These are phyloP conservation scores for Phocoena sinus DNA, from an alignment of 2,113 vertebrate species.

Conservation along the genomic window DNA sequence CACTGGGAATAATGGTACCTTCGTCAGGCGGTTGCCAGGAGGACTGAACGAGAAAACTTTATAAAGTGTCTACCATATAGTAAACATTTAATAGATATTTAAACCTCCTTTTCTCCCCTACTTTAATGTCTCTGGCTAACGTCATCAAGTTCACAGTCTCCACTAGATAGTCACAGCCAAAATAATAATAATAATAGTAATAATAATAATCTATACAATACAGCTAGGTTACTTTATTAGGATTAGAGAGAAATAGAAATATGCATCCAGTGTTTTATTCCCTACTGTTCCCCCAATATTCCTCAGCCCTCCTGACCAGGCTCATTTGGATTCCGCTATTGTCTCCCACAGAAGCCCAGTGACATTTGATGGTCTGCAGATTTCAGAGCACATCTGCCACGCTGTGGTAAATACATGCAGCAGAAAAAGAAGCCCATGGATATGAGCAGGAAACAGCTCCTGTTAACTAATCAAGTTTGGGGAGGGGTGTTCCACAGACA, in stretches of 20 bases:
- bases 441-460: constrained; percentile 62
- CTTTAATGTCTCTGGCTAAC: constrained; percentile 1
- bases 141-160: not conserved
- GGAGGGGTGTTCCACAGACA: not conserved
- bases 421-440: constrained; percentile 47
- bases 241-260: not conserved
- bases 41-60: not conserved
- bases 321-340: constrained; percentile 73
- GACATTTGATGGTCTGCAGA: constrained; percentile 76
- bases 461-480: constrained; percentile 66
- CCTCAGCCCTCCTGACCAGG: constrained; percentile 51
- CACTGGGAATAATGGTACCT: not conserved
- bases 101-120: not conserved
- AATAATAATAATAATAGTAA: not conserved
- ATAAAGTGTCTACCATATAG: not conserved
- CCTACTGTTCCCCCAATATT: constrained; percentile 7
- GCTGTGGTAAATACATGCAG: constrained; percentile 69
- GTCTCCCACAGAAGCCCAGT: constrained; percentile 71
- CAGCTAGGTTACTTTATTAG: not conserved
- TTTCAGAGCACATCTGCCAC: constrained; percentile 77
- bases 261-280: not conserved
- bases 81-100: not conserved
- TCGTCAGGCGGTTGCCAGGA: not conserved
- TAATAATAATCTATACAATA: not conserved
- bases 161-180: not conserved